These are phyloP conservation scores for Plestiodon gilberti DNA, from an alignment of 2,113 vertebrate genomes.

Conservation along the genomic window DNA sequence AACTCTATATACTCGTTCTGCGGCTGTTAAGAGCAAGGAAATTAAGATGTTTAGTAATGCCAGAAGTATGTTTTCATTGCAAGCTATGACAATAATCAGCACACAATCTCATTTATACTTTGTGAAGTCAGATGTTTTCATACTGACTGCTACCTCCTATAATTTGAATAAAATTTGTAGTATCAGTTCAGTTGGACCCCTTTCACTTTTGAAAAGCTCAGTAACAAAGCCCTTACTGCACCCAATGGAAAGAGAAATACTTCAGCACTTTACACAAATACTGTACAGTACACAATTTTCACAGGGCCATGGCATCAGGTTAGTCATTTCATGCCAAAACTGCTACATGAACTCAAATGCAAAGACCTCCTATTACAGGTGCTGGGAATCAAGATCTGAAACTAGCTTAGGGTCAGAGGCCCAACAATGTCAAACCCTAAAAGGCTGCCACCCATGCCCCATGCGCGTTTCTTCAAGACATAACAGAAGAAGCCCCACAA, in stretches of 20 bases:
- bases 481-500: no score
- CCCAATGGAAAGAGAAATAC: neutral
- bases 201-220: neutral
- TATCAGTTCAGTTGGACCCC: neutral
- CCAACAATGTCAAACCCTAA: neutral
- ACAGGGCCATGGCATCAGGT: neutral
- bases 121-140: neutral
- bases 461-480: neutral
- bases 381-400: neutral
- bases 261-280: neutral
- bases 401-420: neutral
- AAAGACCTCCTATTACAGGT: neutral
- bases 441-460: neutral
- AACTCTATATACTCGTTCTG: slow-evolving; percentile 98
- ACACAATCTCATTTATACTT: neutral
- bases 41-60: neutral
- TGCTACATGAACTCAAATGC: neutral
- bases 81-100: neutral
- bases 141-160: neutral
- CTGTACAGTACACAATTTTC: neutral
- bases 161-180: neutral
- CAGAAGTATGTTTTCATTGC: no score
- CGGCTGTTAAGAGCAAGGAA: slow-evolving; percentile 77
- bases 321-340: neutral
- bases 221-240: neutral